These are phyloP conservation scores for Colistium nudipinnis DNA, from an alignment of 2,113 vertebrate species.

Conservation along the genomic window DNA sequence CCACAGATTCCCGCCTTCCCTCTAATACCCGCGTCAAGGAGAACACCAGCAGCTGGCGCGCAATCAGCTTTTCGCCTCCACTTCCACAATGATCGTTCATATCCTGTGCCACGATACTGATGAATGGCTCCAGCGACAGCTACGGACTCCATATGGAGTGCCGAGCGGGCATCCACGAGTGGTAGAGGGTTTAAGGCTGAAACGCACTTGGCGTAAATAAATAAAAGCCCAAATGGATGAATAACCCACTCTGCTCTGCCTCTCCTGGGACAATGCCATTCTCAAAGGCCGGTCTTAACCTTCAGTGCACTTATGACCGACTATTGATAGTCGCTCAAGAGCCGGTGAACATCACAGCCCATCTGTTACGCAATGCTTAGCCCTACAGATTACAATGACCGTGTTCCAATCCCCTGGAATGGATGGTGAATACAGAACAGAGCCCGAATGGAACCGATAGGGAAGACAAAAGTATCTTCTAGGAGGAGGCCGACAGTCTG, in stretches of 20 bases:
- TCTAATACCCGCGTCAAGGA: conserved; percentile 13
- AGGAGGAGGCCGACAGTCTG: conserved; percentile 34
- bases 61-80: conserved; percentile 14
- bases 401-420: conserved; percentile 54
- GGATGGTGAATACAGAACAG: conserved; percentile 64
- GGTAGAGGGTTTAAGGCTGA: conserved; percentile 40
- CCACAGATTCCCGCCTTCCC: background rate
- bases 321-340: conserved; percentile 62
- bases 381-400: conserved; percentile 65
- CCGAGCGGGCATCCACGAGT: conserved; percentile 13
- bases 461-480: conserved; percentile 62
- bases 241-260: conserved; percentile 34
- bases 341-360: conserved; percentile 66
- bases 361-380: conserved; percentile 65
- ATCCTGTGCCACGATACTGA: conserved; percentile 17
- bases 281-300: conserved; percentile 69
- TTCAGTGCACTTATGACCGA: conserved; percentile 63
- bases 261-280: conserved; percentile 51
- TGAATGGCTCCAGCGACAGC: conserved; percentile 3
- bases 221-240: conserved; percentile 57
- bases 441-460: conserved; percentile 58
- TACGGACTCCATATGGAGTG: conserved; percentile 50
- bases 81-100: conserved; percentile 27
- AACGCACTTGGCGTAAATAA: conserved; percentile 35
- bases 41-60: conserved; percentile 29